A percentile compares a stretch with the other conserved stretches of the same genome.
phyloP scores from a whole-genome alignment of 1,140 invertebrate species.

The Anadara kagoshimensis region DNA sequence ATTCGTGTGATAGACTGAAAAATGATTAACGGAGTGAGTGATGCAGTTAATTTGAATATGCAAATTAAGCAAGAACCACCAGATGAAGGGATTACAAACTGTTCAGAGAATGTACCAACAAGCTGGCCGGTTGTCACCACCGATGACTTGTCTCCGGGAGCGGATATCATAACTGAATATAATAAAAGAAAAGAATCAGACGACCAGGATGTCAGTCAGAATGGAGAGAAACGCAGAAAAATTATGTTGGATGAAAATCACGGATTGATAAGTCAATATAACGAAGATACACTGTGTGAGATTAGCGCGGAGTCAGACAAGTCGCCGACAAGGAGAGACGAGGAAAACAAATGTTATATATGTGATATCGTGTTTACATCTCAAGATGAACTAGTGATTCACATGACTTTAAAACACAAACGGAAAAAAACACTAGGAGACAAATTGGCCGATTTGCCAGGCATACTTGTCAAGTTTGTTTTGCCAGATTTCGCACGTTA shows the following conservation, averaged over 20 bases:
- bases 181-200: not conserved
- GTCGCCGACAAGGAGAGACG: not conserved
- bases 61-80: constrained; percentile 5
- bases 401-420: constrained; percentile 37
- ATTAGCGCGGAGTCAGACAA: not conserved
- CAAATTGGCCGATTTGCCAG: constrained; percentile 23
- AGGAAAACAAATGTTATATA: constrained; percentile 19
- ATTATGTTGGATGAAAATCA: constrained; percentile 3
- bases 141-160: constrained; percentile 1
- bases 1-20: too few relatives aligned
- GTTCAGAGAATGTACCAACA: constrained; percentile 17
- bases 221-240: not conserved
- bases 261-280: not conserved
- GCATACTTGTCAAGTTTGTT: constrained; percentile 43
- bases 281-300: not conserved
- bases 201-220: not conserved
- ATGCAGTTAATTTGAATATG: not conserved
- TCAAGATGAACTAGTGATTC: constrained; percentile 36
- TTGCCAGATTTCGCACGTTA: constrained; percentile 38
- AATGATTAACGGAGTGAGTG: not conserved
- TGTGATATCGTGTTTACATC: constrained; percentile 33
- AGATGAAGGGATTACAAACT: not conserved
- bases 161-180: constrained; percentile 9
- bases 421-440: constrained; percentile 13
- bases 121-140: constrained; percentile 10